A percentile compares a stretch with the other conserved stretches of the same genome.
Evolutionary conservation across 2,113 vertebrate species (phyloP).

Genomic region (Mustelus asterias): DNA sequence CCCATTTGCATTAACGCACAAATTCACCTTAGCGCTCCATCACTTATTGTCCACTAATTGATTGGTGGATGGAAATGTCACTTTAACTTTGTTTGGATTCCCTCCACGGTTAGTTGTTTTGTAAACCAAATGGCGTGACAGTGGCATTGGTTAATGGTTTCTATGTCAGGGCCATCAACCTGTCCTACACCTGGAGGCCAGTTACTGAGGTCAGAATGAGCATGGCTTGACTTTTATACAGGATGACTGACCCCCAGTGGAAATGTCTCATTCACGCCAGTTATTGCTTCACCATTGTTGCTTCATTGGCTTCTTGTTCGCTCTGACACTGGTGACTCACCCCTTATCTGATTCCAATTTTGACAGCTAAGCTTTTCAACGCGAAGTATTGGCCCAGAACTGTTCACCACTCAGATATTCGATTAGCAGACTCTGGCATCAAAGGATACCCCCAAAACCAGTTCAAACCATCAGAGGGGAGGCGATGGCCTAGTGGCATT

Average conservation of each 20-base stretch:
- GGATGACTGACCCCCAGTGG: not conserved
- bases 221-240: not conserved
- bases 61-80: not conserved
- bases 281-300: not conserved
- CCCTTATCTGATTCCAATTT: not conserved
- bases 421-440: not conserved
- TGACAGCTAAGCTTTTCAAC: not conserved
- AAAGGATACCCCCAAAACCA: not conserved
- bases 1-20: not conserved
- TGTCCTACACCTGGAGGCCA: not conserved
- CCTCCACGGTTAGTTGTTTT: not conserved
- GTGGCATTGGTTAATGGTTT: not conserved
- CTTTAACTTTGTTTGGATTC: not conserved
- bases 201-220: not conserved
- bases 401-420: not conserved
- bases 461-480: not conserved
- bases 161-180: not conserved
- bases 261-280: not conserved
- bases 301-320: not conserved
- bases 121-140: slow-evolving; percentile 15
- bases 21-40: not conserved
- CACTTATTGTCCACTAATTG: not conserved
- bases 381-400: not conserved
- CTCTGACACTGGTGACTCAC: not conserved
- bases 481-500: too few relatives aligned